Evolutionary conservation across 2,113 vertebrate species (phyloP), one percentile per base, ranked within the genome.

Genomic region (Desmodus rotundus): DNA sequence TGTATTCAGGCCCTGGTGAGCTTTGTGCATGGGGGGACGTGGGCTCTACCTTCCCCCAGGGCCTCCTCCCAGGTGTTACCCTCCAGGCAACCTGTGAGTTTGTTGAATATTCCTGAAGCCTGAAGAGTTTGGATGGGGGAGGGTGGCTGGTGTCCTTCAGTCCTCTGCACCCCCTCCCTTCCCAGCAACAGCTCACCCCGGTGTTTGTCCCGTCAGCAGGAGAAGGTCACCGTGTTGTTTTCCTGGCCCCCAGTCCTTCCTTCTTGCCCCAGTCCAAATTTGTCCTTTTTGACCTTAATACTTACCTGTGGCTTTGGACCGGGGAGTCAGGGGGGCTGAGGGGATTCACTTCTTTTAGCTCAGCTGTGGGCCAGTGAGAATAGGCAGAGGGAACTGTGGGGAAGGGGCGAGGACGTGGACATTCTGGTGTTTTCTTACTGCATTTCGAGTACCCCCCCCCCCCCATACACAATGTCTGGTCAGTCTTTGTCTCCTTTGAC

Each of bases 141-240:
- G 96, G 96, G 94, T 81, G 54, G 76, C 28, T 45, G 89, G 95
- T 70, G 85, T 94, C 95, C 96, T 97, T 97, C 86, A 17, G 80
- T 87, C 94, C 82, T 89, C 87, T 63, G 87, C 78, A 81, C 72
- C 96, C 93, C 54, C 43, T 24, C 90, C 83, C 56, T 45, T 50
- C 31, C 93, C 85, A 89, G 74, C 94, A 94, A 93, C 77, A 94
- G 88, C 94, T 96, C 91, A 95, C 97, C 96, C 94, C 95, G 96
- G 97, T 97, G 97, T 98, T 98, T 98, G 93, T 94, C 94, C 52
- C 91, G 97, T 93, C 97, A 97, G 97, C 78, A 41, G 95, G 73
- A 91, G 97, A 98, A 97, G 97, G 97, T 97, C 98, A 95, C 97
- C 96, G 93, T 65, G 72, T 92, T 97, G 95, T 82, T 96, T 96